phyloP scores from a whole-genome alignment of 2,797 vertebrate species.

The Hoplostethus atlanticus region DNA sequence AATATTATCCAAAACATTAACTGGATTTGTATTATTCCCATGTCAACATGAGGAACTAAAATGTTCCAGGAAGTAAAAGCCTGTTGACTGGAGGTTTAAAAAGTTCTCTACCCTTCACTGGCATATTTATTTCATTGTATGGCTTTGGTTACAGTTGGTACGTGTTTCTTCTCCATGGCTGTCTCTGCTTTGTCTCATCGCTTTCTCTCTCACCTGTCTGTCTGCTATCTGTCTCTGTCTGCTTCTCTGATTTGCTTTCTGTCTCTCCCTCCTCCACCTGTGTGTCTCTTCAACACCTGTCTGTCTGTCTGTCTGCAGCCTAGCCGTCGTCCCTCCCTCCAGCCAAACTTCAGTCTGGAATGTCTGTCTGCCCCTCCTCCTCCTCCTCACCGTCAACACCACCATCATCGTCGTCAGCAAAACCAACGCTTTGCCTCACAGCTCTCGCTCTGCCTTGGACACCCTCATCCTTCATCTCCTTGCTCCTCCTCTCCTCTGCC shows the following conservation, averaged over 20 bases:
- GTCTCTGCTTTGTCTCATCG: slow-evolving; percentile 33
- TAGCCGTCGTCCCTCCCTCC: slow-evolving; percentile 75
- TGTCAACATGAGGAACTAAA: not conserved
- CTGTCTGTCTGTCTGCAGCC: slow-evolving; percentile 75
- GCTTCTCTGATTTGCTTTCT: slow-evolving; percentile 30
- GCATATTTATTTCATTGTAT: slow-evolving; percentile 1
- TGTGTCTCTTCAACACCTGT: slow-evolving; percentile 51
- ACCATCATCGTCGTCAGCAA: slow-evolving; percentile 61
- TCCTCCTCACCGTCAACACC: slow-evolving; percentile 3
- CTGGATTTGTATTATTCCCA: not conserved
- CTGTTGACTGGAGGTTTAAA: not conserved
- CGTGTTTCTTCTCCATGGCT: slow-evolving; percentile 9
- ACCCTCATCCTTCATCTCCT: slow-evolving; percentile 57
- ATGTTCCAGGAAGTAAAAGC: not conserved
- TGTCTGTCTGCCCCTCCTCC: slow-evolving; percentile 76
- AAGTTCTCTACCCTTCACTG: not conserved
- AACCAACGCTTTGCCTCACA: slow-evolving; percentile 77
- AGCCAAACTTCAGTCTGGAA: slow-evolving; percentile 83
- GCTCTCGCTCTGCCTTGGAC: slow-evolving; percentile 77
- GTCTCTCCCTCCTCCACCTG: slow-evolving; percentile 52
- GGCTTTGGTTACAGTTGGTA: slow-evolving; percentile 17
- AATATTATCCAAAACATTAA: too few species aligned
- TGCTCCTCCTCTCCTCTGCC: slow-evolving; percentile 49
- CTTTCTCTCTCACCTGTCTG: slow-evolving; percentile 24
- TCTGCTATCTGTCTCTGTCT: slow-evolving; percentile 22